A percentile compares a stretch with the other conserved stretches of the same genome.
Evolutionary conservation across 2,113 vertebrate genomes (phyloP).

Genomic region (Corythaixoides concolor): DNA sequence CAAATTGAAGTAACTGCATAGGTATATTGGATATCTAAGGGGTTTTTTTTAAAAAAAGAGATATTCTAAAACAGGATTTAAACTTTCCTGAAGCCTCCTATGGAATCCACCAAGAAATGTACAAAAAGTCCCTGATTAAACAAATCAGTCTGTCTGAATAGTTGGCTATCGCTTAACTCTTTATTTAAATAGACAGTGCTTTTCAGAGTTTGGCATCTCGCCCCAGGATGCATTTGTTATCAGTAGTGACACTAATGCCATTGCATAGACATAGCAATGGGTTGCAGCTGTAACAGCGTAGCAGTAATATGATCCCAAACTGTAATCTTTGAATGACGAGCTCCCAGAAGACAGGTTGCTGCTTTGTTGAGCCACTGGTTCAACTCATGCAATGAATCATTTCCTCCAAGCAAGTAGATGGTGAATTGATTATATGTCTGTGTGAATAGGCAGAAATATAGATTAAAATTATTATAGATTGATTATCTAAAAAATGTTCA

Average conservation of each 20-base stretch:
- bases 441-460: slow-evolving; percentile 1
- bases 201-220: background rate
- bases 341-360: background rate
- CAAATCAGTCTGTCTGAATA: background rate
- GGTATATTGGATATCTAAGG: background rate
- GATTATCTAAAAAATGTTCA: slow-evolving; percentile 8
- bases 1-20: background rate
- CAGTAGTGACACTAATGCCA: background rate
- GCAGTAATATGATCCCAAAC: background rate
- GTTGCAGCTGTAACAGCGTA: background rate
- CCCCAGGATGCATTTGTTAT: background rate
- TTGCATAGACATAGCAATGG: background rate
- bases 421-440: background rate
- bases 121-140: background rate
- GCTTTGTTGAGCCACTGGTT: background rate
- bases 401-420: background rate
- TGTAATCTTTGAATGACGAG: background rate
- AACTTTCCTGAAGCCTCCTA: background rate
- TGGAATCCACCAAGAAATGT: background rate
- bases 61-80: background rate
- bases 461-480: background rate
- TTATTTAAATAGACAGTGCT: background rate
- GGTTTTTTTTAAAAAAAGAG: background rate
- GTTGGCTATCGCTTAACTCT: background rate
- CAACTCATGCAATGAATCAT: background rate